A percentile compares a stretch with the other conserved stretches of the same genome.
Conservation (phyloP, 2,797 vertebrate species). For the Ptychadena robeensis region DNA sequence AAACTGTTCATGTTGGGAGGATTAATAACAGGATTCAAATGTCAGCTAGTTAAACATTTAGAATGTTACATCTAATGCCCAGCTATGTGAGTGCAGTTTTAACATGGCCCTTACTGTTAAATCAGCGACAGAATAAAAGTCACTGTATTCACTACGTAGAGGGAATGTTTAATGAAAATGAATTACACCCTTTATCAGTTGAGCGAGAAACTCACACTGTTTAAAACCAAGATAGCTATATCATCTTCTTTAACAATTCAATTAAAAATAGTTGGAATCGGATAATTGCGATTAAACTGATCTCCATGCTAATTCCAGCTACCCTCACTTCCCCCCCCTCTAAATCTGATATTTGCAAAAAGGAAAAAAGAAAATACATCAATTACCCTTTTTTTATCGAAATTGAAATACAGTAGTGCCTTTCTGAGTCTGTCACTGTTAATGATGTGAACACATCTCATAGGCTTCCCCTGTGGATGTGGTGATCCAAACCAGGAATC, state of each 20-base stretch:
- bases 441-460: too few species aligned
- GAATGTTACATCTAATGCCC: slow-evolving; percentile 41
- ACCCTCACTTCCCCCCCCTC: too few species aligned
- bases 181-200: slow-evolving; percentile 19
- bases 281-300: not conserved
- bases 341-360: too few species aligned
- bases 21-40: slow-evolving; percentile 56
- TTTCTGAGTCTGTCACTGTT: too few species aligned
- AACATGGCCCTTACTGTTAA: not conserved
- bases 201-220: not conserved
- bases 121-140: slow-evolving; percentile 20
- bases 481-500: not conserved
- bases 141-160: slow-evolving; percentile 16
- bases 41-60: slow-evolving; percentile 46
- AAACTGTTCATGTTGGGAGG: slow-evolving; percentile 49
- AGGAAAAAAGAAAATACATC: too few species aligned
- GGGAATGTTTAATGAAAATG: slow-evolving; percentile 11
- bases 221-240: not conserved
- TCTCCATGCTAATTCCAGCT: too few species aligned
- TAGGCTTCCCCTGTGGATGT: not conserved
- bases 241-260: not conserved
- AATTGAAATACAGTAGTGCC: too few species aligned
- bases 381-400: too few species aligned
- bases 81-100: slow-evolving; percentile 11
- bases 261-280: not conserved